Evolutionary conservation across 2,113 vertebrate species (phyloP).

Genomic region (Canis aureus): DNA sequence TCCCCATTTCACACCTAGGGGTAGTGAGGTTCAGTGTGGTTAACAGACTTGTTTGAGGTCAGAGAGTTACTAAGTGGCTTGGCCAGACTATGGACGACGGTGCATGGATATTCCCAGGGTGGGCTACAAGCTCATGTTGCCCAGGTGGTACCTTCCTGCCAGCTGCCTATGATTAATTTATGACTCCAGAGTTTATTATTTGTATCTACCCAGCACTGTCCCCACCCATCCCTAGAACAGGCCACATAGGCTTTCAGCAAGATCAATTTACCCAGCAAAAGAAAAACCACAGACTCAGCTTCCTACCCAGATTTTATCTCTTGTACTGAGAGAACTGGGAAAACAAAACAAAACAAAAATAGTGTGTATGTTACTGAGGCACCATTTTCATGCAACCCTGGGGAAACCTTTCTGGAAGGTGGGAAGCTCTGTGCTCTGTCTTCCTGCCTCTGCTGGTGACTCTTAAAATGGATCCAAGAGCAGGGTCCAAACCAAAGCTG

Average conservation of each 20-base stretch:
- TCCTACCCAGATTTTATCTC: conserved; percentile 45
- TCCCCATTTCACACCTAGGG: background rate
- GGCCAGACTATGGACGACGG: background rate
- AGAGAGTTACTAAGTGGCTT: background rate
- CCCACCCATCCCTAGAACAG: background rate
- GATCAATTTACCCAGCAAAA: background rate
- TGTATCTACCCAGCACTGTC: background rate
- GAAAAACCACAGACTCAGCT: conserved; percentile 59
- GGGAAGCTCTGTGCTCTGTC: background rate
- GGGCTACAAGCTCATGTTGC: background rate
- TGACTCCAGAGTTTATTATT: background rate
- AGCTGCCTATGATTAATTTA: background rate
- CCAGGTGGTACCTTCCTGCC: background rate
- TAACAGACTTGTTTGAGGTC: background rate
- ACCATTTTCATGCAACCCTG: background rate
- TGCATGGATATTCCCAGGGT: background rate
- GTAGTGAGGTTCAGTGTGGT: background rate
- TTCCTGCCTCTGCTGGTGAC: background rate
- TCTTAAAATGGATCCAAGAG: background rate
- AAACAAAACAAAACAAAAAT: conserved; percentile 40
- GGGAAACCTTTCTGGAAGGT: background rate
- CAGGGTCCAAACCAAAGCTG: too few species aligned
- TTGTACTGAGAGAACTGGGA: conserved; percentile 29
- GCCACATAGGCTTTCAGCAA: background rate
- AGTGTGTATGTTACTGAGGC: background rate